Base-by-base conservation (phyloP, 2,113 vertebrate genomes). In the Chaenocephalus aceratus region DNA sequence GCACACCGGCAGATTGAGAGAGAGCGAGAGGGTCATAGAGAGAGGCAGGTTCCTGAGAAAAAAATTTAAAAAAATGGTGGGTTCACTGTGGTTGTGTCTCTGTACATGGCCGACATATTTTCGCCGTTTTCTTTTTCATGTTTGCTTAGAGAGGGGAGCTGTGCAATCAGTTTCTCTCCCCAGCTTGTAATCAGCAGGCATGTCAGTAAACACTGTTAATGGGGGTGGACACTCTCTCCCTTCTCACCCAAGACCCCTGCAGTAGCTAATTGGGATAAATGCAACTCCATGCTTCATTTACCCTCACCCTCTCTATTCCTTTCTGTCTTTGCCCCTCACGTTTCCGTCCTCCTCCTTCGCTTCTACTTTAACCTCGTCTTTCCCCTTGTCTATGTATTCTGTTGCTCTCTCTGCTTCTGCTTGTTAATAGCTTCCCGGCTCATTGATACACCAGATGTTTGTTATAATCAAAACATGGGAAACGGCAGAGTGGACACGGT, bases 131-230 rank as follows among this genome's bases (percentile, higher is more conserved):
- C 54, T 61, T 79, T 77, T 75, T 56, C 67, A 80, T 80, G 65
- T 87, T 75, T 81, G 72, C 71, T 72, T 69, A 76, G 67, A 81
- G 75, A 83, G 48, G 15, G 71, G 69, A 56, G 77, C 82, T 86
- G 61, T 84, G 86, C 75, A 83, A 66, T 75, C 76, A 82, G 18
- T 79, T 88, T 82, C 79, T 69, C 69, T 86, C 82, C 81, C 72
- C 53, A 69, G 86, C 86, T 83, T 90, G 79, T 84, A 88, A 92
- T 93, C 90, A 92, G 88, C 77, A 80, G 79, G 81, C 90, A 87
- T 94, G 92, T 94, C 88, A 92, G 91, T 91, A 95, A 95, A 94
- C 94, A 94, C 86, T 90, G 88, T 87, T 94, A 95, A 95, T 94
- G 88, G 89, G 88, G 92, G 91, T 88, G 92, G 92, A 93, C 91